Conservation (phyloP, 1,140 invertebrate species). For the Sitobion miscanthi region DNA sequence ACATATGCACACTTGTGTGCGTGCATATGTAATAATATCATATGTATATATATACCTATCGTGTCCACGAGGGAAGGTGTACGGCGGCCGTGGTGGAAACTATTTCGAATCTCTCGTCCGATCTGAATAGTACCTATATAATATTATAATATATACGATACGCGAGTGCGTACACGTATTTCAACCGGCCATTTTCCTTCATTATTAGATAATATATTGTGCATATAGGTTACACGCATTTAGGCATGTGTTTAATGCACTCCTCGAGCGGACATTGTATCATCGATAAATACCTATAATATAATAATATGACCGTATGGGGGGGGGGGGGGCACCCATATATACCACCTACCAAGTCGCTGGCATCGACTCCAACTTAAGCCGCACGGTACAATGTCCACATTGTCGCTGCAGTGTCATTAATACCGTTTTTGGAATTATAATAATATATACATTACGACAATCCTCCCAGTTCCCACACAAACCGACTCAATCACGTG, state of each 20-base stretch:
- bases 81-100: not conserved
- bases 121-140: not conserved
- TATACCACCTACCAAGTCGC: too few species aligned
- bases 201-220: not conserved
- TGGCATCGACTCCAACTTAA: too few species aligned
- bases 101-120: conserved; percentile 25
- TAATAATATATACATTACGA: too few species aligned
- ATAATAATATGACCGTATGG: too few species aligned
- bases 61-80: not conserved
- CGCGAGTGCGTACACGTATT: not conserved
- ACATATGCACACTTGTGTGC: not conserved
- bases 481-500: too few species aligned
- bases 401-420: too few species aligned
- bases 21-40: not conserved
- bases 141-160: not conserved
- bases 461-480: too few species aligned
- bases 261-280: not conserved
- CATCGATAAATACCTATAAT: not conserved
- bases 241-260: not conserved
- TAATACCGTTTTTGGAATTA: too few species aligned
- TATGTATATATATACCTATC: not conserved
- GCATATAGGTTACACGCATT: not conserved
- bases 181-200: not conserved
- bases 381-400: too few species aligned
- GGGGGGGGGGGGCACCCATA: too few species aligned